Base-by-base conservation (phyloP, 2,113 vertebrate genomes). In the Maccullochella peelii region DNA sequence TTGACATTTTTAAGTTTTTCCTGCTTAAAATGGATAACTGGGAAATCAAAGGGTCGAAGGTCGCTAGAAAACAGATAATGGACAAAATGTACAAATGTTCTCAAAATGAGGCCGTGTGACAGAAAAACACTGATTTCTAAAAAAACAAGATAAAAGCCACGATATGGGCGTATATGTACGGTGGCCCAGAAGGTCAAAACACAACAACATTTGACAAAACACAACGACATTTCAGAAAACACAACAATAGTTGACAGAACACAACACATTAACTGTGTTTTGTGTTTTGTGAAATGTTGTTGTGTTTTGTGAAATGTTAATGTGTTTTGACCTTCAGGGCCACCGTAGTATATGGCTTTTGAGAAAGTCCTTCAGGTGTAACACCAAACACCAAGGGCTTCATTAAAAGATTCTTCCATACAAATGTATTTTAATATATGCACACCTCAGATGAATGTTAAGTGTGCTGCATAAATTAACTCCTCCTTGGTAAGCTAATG, bases 351-450 rank as follows among this genome's bases (percentile, higher is more conserved):
- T 40, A 7, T 25, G 42, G 23, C 5, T n/a, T 61, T 9, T 50
- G 30, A 49, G 61, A 55, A 66, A 33, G 18, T 23, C 52, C 59
- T 63, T 83, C 83, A 73, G 81, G 54, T 85, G 62, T 61, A 70
- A 42, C 44, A 74, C 20, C 50, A 75, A 87, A 73, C 83, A 73
- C 73, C 9, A n/a, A 73, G 80, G 77, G 84, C 76, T 82, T 89
- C 78, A 89, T 87, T 89, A 84, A 65, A 85, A 85, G 83, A 86
- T 59, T 62, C 67, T 73, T 68, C 70, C 57, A 66, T 42, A 42
- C 49, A 88, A 74, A 90, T 84, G 33, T 65, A 85, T 89, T 86
- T 68, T 91, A 90, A 90, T 91, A 66, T 86, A 90, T 91, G 85
- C 89, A 88, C 77, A 79, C 38, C 76, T 86, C 73, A 8, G 73